A percentile compares a stretch with the other conserved stretches of the same genome.
Conservation (phyloP, 2,797 vertebrate genomes). For the Bovichtus diacanthus region DNA sequence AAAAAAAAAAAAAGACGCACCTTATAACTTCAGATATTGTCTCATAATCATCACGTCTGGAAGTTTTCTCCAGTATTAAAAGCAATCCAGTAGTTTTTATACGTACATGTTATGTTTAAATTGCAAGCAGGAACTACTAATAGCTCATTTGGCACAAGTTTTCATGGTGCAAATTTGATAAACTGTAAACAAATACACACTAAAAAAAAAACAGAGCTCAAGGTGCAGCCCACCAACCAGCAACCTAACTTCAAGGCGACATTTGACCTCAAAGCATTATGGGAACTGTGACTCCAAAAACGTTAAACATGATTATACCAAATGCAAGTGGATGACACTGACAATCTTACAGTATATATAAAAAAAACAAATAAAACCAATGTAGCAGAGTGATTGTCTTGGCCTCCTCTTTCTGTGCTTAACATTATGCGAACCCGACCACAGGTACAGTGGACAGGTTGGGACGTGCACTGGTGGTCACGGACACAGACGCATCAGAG, state of each 20-base stretch:
- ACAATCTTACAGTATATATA: neutral
- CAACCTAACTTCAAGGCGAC: neutral
- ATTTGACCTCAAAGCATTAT: neutral
- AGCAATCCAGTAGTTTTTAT: neutral
- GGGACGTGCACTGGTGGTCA: slow-evolving; percentile 81
- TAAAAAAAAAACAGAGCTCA: neutral
- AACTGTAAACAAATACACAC: neutral
- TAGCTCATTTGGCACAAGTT: neutral
- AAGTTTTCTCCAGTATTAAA: neutral
- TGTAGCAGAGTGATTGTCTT: neutral
- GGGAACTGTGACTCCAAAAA: neutral
- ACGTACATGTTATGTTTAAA: neutral
- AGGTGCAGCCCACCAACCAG: neutral
- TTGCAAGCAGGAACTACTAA: neutral
- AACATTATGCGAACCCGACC: neutral
- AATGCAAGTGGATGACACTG: neutral
- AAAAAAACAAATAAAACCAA: neutral
- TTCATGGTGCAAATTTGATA: neutral
- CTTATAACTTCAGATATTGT: neutral
- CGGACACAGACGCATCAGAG: slow-evolving; percentile 60
- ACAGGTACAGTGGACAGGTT: slow-evolving; percentile 86
- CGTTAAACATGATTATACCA: neutral
- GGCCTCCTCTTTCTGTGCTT: neutral
- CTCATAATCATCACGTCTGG: neutral
- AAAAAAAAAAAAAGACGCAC: neutral